phyloP scores from a whole-genome alignment of 1,140 invertebrate genomes.

The Spodoptera litura region DNA sequence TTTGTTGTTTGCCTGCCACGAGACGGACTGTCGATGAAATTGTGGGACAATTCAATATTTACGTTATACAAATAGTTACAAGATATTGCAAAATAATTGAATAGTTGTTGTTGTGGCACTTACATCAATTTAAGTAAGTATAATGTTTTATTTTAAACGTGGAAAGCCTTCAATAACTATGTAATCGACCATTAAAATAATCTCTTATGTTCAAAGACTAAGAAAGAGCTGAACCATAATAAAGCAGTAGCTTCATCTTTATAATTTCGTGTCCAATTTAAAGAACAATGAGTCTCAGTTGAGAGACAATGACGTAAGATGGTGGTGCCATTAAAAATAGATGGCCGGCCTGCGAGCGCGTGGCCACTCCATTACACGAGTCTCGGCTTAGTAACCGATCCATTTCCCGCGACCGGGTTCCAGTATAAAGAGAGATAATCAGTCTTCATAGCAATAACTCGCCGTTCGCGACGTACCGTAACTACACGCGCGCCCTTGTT shows the following conservation, averaged over 20 bases:
- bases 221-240: too few species aligned
- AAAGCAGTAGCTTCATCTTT: not conserved
- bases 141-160: too few species aligned
- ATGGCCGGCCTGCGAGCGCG: not conserved
- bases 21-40: too few species aligned
- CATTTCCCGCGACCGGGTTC: not conserved
- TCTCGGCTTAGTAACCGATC: not conserved
- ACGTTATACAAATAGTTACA: too few species aligned
- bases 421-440: not conserved
- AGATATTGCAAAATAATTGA: too few species aligned
- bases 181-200: too few species aligned
- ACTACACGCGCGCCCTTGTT: not conserved
- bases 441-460: slow-evolving; percentile 10
- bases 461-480: not conserved
- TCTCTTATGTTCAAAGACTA: too few species aligned
- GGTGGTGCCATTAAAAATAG: not conserved
- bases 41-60: too few species aligned
- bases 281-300: slow-evolving; percentile 7
- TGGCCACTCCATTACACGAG: slow-evolving; percentile 11
- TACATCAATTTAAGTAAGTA: too few species aligned
- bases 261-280: not conserved
- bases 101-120: too few species aligned
- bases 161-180: too few species aligned
- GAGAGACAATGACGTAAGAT: slow-evolving; percentile 6
- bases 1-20: too few species aligned